Evolutionary conservation across 1,140 invertebrate species (phyloP), one percentile per base, ranked within the genome.

Genomic region (Harpegnathos saltator): DNA sequence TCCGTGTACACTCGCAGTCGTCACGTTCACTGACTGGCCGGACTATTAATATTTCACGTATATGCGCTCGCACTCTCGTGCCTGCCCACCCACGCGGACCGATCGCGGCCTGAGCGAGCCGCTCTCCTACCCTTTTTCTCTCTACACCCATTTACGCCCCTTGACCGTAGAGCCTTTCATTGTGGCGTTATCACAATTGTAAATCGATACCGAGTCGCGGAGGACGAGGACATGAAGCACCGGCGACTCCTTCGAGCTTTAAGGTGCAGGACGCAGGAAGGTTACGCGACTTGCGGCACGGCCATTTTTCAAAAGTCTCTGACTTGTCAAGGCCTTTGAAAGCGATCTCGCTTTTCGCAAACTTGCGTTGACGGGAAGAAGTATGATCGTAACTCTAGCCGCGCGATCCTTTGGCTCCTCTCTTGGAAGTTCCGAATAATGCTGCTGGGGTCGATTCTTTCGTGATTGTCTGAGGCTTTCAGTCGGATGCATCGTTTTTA

Each of bases 171-270:
- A 72, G 66, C 29, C 14, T 77, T 74, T 22, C 38, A 0, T 14
- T 44, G 69, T 63, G 62, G 63, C 44, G 75, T 89, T 85, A 89
- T 89, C 89, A 84, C 63, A 78, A 89, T 89, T 87, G 58, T 81
- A 69, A 85, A 89, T 89, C 88, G 66, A 87, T 89, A 89, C 62
- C 52, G 61, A 71, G 58, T 77, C 58, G 58, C 9, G 11, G 15
- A 24, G 48, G 75, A 86, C 59, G 33, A n/a, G n/a, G 17, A 59
- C 14, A 15, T 15, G 54, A 48, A 56, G 48, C 22, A n/a, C 29
- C 1, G 26, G n/a, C 44, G 61, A 17, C 69, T 69, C 17, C 26
- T n/a, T 58, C 15, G 33, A 80, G 66, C 22, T 78, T 78, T n/a
- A n/a, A n/a, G n/a, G n/a, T n/a, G n/a, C n/a, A n/a, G n/a, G n/a